Evolutionary conservation across 1,140 invertebrate species (phyloP), one percentile per base, ranked within the genome.

Genomic region (Babylonia areolata): DNA sequence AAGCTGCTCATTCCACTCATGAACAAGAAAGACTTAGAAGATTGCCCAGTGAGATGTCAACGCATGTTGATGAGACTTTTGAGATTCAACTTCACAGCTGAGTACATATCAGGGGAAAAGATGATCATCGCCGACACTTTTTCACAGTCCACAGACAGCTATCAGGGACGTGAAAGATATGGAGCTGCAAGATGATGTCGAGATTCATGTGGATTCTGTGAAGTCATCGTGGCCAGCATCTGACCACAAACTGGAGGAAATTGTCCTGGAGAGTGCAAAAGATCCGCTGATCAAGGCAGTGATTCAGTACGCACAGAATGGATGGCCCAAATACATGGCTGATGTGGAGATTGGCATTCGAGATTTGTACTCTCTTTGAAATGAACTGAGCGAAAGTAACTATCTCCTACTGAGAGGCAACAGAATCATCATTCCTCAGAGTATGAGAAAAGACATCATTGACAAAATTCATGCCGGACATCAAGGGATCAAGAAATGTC

Each of bases 1-100:
- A 92, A 93, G 84, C 93, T 93, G 0, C 81, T 94, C 31, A 88
- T 94, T 37, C 87, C 87, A 1, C 23, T 90, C 12, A 88, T 91
- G 2, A 87, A 86, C 81, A 88, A 12, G 1, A 79, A 84, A 42
- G 86, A 88, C 75, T n/a, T 90, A 12, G 69, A 84, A 20, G 58
- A 85, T 71, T 51, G 39, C 12, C 87, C 88, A 46, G 0, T 87
- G 0, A 39, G 82, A 81, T 88, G 87, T 73, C 89, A 91, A 77
- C 11, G 89, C 23, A 35, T 90, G 51, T 77, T 90, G 0, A 85
- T 90, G 88, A 51, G 87, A 11, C 51, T 90, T 23, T 85, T 84
- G 69, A 3, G 87, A 31, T 89, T 82, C 77, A 87, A 85, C 31
- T 11, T 81, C 17, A 46, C n/a, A 81, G 84, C 78, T 12, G 81